A percentile compares a stretch with the other conserved stretches of the same genome.
phyloP scores from a whole-genome alignment of 2,888 invertebrate genomes.

The Dysmachus trigonus region DNA sequence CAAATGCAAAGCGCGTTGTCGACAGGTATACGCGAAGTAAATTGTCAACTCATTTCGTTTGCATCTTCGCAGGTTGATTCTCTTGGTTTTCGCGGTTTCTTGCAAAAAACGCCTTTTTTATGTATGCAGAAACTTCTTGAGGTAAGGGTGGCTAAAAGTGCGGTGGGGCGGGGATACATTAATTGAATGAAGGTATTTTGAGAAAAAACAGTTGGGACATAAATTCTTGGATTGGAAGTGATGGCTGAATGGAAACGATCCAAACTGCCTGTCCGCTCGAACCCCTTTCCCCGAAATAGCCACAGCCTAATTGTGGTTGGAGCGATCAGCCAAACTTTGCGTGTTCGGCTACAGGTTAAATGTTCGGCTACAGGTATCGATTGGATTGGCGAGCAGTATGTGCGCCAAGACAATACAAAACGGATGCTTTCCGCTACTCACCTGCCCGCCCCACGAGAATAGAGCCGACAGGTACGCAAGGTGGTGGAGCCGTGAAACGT shows the following conservation, averaged over 20 bases:
- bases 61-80: conserved; percentile 16
- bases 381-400: background rate
- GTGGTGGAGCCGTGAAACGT: background rate
- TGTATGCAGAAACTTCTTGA: background rate
- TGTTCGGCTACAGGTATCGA: conserved; percentile 22
- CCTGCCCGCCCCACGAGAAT: background rate
- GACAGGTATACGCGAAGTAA: background rate
- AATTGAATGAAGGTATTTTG: conserved; percentile 41
- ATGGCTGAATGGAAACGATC: conserved; percentile 41
- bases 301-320: background rate
- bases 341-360: conserved; percentile 28
- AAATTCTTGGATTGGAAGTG: conserved; percentile 36
- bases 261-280: background rate
- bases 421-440: background rate
- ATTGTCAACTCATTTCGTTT: conserved; percentile 39
- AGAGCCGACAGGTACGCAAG: background rate
- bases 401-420: conserved; percentile 12
- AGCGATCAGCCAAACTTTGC: background rate
- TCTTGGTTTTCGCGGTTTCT: conserved; percentile 7
- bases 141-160: background rate
- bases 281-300: background rate
- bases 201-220: conserved; percentile 43
- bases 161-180: background rate
- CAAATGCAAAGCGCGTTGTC: conserved; percentile 27
- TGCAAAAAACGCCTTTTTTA: background rate